A percentile compares a stretch with the other conserved stretches of the same genome.
These are phyloP conservation scores for Myotis lucifugus DNA, from an alignment of 2,113 vertebrate species.

Conservation along the genomic window DNA sequence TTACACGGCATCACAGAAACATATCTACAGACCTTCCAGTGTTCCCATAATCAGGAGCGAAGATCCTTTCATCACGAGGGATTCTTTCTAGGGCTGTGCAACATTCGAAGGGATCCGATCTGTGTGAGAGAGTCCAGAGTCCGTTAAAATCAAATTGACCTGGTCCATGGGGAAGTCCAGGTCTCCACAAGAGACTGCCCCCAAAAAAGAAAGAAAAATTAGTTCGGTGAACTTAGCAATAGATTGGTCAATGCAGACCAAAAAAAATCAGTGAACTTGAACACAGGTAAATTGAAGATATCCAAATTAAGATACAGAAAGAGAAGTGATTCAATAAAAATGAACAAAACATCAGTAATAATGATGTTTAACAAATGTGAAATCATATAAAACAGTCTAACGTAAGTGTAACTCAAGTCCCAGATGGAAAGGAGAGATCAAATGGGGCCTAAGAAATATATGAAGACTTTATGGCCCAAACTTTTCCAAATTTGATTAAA, in stretches of 20 bases:
- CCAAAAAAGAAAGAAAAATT: not conserved
- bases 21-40: too few species aligned
- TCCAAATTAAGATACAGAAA: not conserved
- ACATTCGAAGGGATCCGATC: too few species aligned
- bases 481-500: not conserved
- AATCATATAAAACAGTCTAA: not conserved
- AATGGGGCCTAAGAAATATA: not conserved
- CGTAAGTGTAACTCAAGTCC: not conserved
- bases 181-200: too few species aligned
- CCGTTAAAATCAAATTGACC: too few species aligned
- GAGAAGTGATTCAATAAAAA: not conserved
- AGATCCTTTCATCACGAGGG: too few species aligned
- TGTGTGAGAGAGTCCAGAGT: too few species aligned
- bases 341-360: not conserved
- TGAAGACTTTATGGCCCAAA: not conserved
- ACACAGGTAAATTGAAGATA: not conserved
- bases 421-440: not conserved
- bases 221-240: not conserved
- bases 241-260: not conserved
- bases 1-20: too few species aligned
- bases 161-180: too few species aligned
- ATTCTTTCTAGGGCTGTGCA: too few species aligned
- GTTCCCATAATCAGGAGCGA: too few species aligned
- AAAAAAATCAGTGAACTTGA: not conserved
- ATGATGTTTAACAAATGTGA: not conserved